Evolutionary conservation across 2,888 invertebrate species (phyloP).

Genomic region (Hofmannophila pseudospretella): DNA sequence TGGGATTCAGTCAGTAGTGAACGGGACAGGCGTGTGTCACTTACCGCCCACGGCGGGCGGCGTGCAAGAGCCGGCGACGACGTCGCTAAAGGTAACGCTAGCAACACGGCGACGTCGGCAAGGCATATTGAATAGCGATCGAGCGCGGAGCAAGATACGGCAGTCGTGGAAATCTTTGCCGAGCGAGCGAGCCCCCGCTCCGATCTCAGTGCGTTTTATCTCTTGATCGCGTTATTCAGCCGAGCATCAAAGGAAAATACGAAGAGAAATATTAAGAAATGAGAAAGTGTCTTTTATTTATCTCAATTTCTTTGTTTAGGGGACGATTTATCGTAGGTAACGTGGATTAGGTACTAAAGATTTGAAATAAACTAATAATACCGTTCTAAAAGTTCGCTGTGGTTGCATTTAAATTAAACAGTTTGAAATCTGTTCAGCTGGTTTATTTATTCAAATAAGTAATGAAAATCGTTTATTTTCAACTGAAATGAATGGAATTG

Average conservation of each 20-base stretch:
- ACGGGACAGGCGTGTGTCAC: conserved; percentile 22
- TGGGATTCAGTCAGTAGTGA: conserved; percentile 23
- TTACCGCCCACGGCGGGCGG: conserved; percentile 16
- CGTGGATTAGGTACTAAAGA: conserved; percentile 7
- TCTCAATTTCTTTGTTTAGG: conserved; percentile 49
- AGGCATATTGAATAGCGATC: conserved; percentile 43
- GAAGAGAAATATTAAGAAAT: conserved; percentile 58
- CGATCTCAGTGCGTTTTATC: conserved; percentile 63
- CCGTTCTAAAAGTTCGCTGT: not conserved
- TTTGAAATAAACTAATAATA: not conserved
- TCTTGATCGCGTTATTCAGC: conserved; percentile 72
- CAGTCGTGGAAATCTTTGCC: conserved; percentile 44
- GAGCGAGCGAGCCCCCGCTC: conserved; percentile 40
- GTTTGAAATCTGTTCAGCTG: no score
- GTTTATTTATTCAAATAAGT: no score
- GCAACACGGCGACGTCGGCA: conserved; percentile 19
- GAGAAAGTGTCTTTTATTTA: conserved; percentile 53
- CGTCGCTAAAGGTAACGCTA: conserved; percentile 23
- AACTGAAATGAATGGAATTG: not conserved
- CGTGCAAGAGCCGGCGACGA: not conserved
- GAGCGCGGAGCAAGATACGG: conserved; percentile 19
- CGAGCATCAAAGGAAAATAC: conserved; percentile 69
- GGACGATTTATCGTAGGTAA: conserved; percentile 34
- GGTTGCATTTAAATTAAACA: no score
- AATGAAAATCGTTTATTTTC: no score